These are phyloP conservation scores for Pseudotriccus pelzelni DNA, from an alignment of 2,797 vertebrate species.

Conservation along the genomic window DNA sequence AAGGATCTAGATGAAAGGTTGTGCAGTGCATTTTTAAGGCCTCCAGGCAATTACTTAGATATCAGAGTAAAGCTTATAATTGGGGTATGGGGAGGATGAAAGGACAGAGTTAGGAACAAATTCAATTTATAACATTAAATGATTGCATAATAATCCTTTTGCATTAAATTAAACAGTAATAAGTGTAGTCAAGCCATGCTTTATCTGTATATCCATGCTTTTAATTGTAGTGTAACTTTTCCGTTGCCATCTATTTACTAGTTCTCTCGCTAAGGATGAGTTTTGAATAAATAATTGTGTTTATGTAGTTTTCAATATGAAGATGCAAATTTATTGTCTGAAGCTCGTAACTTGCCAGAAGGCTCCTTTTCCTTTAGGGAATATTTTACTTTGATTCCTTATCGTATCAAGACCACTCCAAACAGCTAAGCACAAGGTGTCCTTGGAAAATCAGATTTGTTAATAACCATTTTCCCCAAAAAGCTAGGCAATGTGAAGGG, in stretches of 20 bases:
- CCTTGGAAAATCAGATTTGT: not conserved
- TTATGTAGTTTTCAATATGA: constrained; percentile 2
- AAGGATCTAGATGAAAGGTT: constrained; percentile 56
- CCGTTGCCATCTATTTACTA: not conserved
- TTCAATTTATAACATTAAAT: constrained; percentile 47
- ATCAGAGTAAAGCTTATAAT: constrained; percentile 58
- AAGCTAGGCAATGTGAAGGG: not conserved
- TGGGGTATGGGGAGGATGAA: constrained; percentile 39
- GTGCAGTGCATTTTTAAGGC: constrained; percentile 11
- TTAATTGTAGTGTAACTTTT: constrained; percentile 9
- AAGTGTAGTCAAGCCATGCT: not conserved
- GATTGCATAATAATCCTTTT: constrained; percentile 53
- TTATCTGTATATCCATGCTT: not conserved
- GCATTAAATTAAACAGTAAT: constrained; percentile 27
- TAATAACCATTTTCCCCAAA: not conserved
- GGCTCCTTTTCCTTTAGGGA: not conserved
- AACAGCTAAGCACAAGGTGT: constrained; percentile 14
- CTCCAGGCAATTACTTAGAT: constrained; percentile 39
- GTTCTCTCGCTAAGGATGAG: not conserved
- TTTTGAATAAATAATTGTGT: constrained; percentile 26
- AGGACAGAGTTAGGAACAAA: constrained; percentile 37
- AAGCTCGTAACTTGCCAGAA: constrained; percentile 2
- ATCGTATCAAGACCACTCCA: not conserved
- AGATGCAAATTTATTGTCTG: constrained; percentile 24
- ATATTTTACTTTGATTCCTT: constrained; percentile 29